A percentile compares a stretch with the other conserved stretches of the same genome.
phyloP scores from a whole-genome alignment of 1,140 invertebrate genomes.

The Camponotus pennsylvanicus region DNA sequence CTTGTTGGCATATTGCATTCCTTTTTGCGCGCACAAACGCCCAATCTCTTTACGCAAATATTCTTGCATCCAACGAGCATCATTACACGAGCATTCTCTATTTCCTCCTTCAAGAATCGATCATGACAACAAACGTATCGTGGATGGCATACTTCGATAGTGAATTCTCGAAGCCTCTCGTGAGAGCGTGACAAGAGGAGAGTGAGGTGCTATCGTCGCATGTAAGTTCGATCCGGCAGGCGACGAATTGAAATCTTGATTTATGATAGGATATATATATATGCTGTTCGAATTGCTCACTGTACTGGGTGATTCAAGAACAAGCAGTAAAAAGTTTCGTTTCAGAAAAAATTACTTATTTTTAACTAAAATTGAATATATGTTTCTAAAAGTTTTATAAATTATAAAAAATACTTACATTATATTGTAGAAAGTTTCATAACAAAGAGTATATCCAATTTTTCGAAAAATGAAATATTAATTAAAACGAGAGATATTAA shows the following conservation, averaged over 20 bases:
- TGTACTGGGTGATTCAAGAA: background rate
- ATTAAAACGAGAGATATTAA: too few relatives aligned
- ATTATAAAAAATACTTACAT: too few relatives aligned
- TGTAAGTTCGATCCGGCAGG: constrained; percentile 62
- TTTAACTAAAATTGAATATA: background rate
- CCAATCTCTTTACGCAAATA: constrained; percentile 26
- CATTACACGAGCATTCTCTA: constrained; percentile 18
- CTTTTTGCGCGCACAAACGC: background rate
- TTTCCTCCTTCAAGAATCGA: constrained; percentile 48
- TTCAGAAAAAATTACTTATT: background rate
- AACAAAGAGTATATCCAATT: too few relatives aligned
- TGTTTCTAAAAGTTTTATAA: background rate
- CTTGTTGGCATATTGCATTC: background rate
- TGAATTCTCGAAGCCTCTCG: constrained; percentile 65
- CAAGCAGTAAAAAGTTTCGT: background rate
- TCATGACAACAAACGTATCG: constrained; percentile 48
- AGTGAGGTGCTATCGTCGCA: constrained; percentile 69
- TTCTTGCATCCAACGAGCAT: constrained; percentile 34
- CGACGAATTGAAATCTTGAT: constrained; percentile 73
- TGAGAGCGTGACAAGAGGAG: constrained; percentile 39
- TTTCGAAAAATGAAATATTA: too few relatives aligned
- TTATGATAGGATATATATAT: constrained; percentile 66
- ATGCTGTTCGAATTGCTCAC: constrained; percentile 2
- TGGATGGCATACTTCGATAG: constrained; percentile 72
- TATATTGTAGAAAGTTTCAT: too few relatives aligned